phyloP scores from a whole-genome alignment of 2,113 vertebrate species.

The Misgurnus mizolepis region DNA sequence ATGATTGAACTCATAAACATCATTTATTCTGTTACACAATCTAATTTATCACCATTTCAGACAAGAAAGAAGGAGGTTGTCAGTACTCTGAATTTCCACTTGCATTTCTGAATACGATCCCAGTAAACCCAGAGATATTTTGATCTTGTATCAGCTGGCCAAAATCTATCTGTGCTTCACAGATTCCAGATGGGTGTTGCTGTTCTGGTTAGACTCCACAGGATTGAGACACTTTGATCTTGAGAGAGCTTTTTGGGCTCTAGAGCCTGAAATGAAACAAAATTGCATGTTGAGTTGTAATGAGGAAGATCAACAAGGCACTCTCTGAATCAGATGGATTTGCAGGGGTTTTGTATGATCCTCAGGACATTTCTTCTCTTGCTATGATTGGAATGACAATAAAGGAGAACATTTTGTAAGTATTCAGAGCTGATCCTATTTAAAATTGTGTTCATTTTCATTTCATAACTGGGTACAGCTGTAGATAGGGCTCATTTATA shows the following conservation, averaged over 20 bases:
- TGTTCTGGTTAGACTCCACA: conserved; percentile 1
- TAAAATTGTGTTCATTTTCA: too few relatives aligned
- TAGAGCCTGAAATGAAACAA: neutral
- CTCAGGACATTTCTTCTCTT: too few relatives aligned
- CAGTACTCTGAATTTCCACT: conserved; percentile 34
- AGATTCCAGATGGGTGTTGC: conserved; percentile 3
- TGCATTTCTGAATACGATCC: conserved; percentile 25
- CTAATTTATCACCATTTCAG: conserved; percentile 63
- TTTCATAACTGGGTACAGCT: too few relatives aligned
- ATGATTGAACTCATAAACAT: neutral
- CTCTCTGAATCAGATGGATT: too few relatives aligned
- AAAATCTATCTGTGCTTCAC: conserved; percentile 8
- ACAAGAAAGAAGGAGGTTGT: neutral
- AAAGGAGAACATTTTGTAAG: too few relatives aligned
- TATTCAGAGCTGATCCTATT: too few relatives aligned
- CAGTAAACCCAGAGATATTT: conserved; percentile 20
- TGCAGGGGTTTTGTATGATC: too few relatives aligned
- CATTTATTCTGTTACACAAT: conserved; percentile 61
- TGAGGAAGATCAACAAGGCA: neutral
- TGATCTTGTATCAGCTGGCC: conserved; percentile 23
- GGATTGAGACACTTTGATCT: conserved; percentile 10
- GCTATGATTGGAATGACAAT: too few relatives aligned
- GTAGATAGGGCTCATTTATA: neutral
- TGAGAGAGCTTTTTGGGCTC: too few relatives aligned
- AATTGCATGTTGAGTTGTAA: neutral